Evolutionary conservation across 2,888 invertebrate species (phyloP).

Genomic region (Netelia inedita): DNA sequence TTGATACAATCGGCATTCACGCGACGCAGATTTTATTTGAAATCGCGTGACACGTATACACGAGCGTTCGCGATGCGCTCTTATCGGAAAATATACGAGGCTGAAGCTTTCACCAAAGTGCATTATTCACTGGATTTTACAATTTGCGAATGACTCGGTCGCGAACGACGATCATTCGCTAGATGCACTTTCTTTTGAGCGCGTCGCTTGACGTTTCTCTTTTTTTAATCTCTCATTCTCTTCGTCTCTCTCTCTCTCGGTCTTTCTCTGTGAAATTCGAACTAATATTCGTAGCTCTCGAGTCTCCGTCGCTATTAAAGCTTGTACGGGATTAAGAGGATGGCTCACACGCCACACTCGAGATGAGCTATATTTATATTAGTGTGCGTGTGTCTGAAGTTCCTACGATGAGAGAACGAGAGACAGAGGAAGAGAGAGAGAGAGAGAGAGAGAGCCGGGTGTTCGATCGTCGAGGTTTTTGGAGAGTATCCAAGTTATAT

Average conservation of each 20-base stretch:
- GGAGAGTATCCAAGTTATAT: slow-evolving; percentile 70
- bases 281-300: slow-evolving; percentile 58
- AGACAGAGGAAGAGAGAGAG: slow-evolving; percentile 31
- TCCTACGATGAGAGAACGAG: slow-evolving; percentile 1
- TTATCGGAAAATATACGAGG: slow-evolving; percentile 14
- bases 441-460: slow-evolving; percentile 56
- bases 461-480: slow-evolving; percentile 70
- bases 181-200: slow-evolving; percentile 39
- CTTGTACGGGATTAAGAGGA: slow-evolving; percentile 59
- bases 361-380: slow-evolving; percentile 29
- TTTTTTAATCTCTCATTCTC: background rate
- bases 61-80: background rate
- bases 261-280: slow-evolving; percentile 30
- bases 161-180: slow-evolving; percentile 42
- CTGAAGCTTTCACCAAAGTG: slow-evolving; percentile 41
- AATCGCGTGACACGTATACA: slow-evolving; percentile 4
- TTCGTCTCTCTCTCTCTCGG: background rate
- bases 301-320: slow-evolving; percentile 36
- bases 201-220: background rate
- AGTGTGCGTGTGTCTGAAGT: slow-evolving; percentile 12
- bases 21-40: slow-evolving; percentile 34
- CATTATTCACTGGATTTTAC: slow-evolving; percentile 42
- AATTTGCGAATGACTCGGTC: slow-evolving; percentile 34
- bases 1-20: slow-evolving; percentile 6
- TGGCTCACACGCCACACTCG: slow-evolving; percentile 41